Evolutionary conservation across 2,113 vertebrate genomes (phyloP), one percentile per base, ranked within the genome.

Genomic region (Cryptotis parvus): DNA sequence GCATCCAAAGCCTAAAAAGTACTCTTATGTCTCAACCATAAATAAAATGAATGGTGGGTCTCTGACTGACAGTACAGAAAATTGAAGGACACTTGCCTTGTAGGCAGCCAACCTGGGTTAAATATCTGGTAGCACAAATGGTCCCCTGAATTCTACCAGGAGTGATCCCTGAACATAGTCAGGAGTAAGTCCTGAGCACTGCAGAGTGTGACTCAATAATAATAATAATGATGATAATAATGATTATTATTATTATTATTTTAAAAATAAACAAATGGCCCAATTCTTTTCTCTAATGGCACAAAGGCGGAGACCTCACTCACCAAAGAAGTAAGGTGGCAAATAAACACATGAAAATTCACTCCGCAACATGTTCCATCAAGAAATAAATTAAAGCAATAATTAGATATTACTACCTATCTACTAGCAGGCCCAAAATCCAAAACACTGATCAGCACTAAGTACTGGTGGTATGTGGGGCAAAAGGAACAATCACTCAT

Each of bases 341-440:
- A 61, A 65, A 16, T 9, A n/a, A 41, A 15, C 75, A 73, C 7
- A 14, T 5, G 39, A 74, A 39, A 75, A 76, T 22, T 31, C 5
- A 11, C 3, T 11, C 12, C 1, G 31, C 3, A n/a, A 9, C 26
- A 1, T 69, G 0, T 0, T 43, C 7, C 63, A 31, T 41, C 31
- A 69, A 12, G 45, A n/a, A 77, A 35, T 24, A 63, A 80, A 81
- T 49, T 33, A 22, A 89, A 72, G 41, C 58, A 65, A 81, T 65
- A 66, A 55, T 12, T 29, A 61, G 74, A 43, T 31, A 5, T 58
- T 24, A 12, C 39, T 3, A 6, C 81, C 35, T 27, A 24, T 39
- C 39, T 27, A 31, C 20, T 3, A 15, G 33, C 16, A 27, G 14
- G 39, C 29, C 77, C 33, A n/a, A 80, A 76, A 73, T 16, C 52